phyloP scores from a whole-genome alignment of 2,888 invertebrate species.

The Amitus sp. region DNA sequence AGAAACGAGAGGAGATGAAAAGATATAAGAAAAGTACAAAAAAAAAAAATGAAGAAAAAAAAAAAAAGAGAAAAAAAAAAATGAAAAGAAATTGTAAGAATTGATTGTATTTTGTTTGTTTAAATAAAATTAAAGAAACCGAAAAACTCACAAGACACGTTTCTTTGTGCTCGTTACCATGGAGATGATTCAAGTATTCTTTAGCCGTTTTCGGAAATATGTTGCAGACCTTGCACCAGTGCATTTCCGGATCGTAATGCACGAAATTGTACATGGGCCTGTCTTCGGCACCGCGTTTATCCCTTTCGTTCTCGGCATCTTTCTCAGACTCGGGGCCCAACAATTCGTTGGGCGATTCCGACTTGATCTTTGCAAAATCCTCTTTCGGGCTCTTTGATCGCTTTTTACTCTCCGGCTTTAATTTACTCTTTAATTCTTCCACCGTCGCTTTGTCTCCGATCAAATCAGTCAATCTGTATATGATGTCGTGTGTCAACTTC shows the following conservation, averaged over 20 bases:
- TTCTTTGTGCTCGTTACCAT: conserved; percentile 80
- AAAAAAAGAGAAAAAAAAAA: not conserved
- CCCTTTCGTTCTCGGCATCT: conserved; percentile 52
- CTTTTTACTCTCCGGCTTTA: conserved; percentile 54
- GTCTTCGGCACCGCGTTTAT: conserved; percentile 53
- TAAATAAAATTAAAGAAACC: too few relatives aligned
- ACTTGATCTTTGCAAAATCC: conserved; percentile 56
- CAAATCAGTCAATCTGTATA: conserved; percentile 87
- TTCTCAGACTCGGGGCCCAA: conserved; percentile 54
- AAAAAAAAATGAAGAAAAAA: too few relatives aligned
- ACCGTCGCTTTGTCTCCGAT: conserved; percentile 77
- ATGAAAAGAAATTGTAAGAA: too few relatives aligned
- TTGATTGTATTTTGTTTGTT: too few relatives aligned
- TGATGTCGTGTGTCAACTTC: conserved; percentile 86
- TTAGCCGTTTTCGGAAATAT: conserved; percentile 88
- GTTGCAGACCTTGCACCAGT: conserved; percentile 89
- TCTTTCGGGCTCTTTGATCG: conserved; percentile 59
- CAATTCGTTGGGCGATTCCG: conserved; percentile 51
- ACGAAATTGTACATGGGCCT: conserved; percentile 77
- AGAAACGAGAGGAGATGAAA: too few relatives aligned
- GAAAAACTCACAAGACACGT: conserved; percentile 60
- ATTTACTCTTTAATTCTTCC: conserved; percentile 62
- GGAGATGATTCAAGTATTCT: conserved; percentile 86
- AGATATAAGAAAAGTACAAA: too few relatives aligned
- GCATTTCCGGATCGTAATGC: conserved; percentile 89